phyloP scores from a whole-genome alignment of 2,113 vertebrate species.

The Puffinus mauretanicus region DNA sequence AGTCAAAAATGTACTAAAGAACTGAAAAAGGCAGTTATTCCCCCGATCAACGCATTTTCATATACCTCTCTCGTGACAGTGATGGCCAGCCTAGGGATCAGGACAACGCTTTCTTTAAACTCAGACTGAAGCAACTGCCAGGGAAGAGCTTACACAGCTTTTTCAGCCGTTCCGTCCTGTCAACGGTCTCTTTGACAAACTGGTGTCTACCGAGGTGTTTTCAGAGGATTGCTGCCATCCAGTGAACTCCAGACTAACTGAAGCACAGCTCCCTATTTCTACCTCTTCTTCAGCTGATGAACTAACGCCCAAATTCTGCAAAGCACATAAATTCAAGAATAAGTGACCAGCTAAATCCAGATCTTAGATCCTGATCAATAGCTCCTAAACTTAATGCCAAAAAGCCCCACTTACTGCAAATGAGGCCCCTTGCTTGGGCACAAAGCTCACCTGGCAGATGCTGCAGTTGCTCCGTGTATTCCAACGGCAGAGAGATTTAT shows the following conservation, averaged over 20 bases:
- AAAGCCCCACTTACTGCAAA: not conserved
- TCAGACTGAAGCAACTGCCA: not conserved
- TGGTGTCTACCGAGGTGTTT: fast-evolving
- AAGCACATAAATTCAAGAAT: not conserved
- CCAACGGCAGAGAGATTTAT: not conserved
- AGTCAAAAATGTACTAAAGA: not conserved
- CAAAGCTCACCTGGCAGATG: not conserved
- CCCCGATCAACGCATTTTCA: not conserved
- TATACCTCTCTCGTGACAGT: not conserved
- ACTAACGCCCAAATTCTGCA: not conserved
- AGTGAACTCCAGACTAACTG: not conserved
- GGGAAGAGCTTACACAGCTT: not conserved
- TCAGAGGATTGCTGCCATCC: not conserved
- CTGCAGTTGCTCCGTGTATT: fast-evolving
- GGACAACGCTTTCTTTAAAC: fast-evolving
- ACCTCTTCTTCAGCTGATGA: not conserved
- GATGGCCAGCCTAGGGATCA: not conserved
- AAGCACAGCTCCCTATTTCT: not conserved
- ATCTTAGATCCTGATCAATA: not conserved
- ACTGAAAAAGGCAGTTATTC: not conserved
- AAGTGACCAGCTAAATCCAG: not conserved
- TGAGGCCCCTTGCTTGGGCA: not conserved
- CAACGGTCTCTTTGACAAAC: not conserved
- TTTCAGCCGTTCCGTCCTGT: fast-evolving
- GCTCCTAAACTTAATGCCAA: not conserved